Evolutionary conservation across 2,113 vertebrate genomes (phyloP), one percentile per base, ranked within the genome.

Genomic region (Corydoras maculifer): DNA sequence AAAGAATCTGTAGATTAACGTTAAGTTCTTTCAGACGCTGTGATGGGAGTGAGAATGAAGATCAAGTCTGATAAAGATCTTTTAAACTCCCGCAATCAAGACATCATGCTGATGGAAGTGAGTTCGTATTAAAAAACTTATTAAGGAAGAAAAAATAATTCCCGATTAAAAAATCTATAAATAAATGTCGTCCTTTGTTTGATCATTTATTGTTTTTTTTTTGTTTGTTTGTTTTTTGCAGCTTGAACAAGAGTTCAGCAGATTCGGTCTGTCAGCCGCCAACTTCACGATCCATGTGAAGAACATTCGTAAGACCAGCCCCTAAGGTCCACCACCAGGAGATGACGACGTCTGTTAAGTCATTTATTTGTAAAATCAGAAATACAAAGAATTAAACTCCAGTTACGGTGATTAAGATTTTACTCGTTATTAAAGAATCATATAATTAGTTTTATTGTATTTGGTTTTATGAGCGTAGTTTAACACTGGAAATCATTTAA

Each of bases 161-260:
- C 35, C 2, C 2, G 18, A 43, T 43, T 0, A 43, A 43, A 43
- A 43, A 43, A 25, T 25, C 18, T 8, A 43, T 43, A 43, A 43
- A 43, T 43, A 43, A 43, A 43, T 43, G 35, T 48, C 5, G 11
- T 25, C 48, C 9, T 2, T 11, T 63, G 12, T 18, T 18, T 35
- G 18, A 25, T 25, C 18, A 25, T 25, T 25, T 25, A 25, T 25
- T 25, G 18, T 25, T 1, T 7, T 32, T 31, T 67, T 35, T 30
- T 25, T 25, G 18, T 25, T 25, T 25, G 18, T 25, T 25, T 25
- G 18, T 25, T 25, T 25, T 8, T 68, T 70, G 25, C 12, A 76
- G 75, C n/a, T 68, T 31, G 64, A 76, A 11, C 18, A 63, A 15
- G 59, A 72, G 58, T 58, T 72, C 7, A 9, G 18, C 8, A 76